These are phyloP conservation scores for Sinocyclocheilus maitianheensis DNA, from an alignment of 2,113 vertebrate genomes.

Conservation along the genomic window DNA sequence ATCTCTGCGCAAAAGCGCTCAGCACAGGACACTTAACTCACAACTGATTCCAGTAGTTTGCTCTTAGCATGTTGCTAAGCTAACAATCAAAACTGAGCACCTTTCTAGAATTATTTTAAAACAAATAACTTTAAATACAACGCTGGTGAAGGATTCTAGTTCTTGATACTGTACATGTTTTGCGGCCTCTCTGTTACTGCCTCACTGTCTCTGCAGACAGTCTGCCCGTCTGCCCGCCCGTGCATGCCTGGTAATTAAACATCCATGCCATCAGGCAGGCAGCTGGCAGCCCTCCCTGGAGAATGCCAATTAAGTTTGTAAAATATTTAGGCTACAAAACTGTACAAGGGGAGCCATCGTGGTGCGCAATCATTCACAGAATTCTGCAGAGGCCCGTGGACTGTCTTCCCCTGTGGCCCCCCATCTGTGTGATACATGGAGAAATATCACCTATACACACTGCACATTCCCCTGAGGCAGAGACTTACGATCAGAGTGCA, in stretches of 20 bases:
- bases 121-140: slow-evolving; percentile 29
- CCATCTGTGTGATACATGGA: slow-evolving; percentile 73
- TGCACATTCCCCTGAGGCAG: slow-evolving; percentile 61
- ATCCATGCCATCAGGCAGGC: slow-evolving; percentile 78
- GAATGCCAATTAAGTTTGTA: slow-evolving; percentile 85
- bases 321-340: slow-evolving; percentile 86
- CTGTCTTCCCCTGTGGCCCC: slow-evolving; percentile 63
- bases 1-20: not conserved
- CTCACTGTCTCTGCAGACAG: slow-evolving; percentile 59
- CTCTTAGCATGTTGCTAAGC: not conserved
- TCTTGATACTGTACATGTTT: slow-evolving; percentile 7
- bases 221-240: slow-evolving; percentile 69
- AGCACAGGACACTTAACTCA: too few relatives aligned
- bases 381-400: slow-evolving; percentile 68
- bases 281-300: slow-evolving; percentile 77
- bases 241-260: slow-evolving; percentile 76
- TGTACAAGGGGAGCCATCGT: slow-evolving; percentile 76
- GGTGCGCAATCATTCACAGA: slow-evolving; percentile 66
- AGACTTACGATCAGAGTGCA: slow-evolving; percentile 73
- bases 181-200: slow-evolving; percentile 15
- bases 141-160: not conserved
- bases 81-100: not conserved
- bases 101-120: slow-evolving; percentile 12
- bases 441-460: slow-evolving; percentile 65
- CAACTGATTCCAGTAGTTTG: not conserved